These are phyloP conservation scores for Lacerta viridis DNA, from an alignment of 2,797 vertebrate species.

Conservation along the genomic window DNA sequence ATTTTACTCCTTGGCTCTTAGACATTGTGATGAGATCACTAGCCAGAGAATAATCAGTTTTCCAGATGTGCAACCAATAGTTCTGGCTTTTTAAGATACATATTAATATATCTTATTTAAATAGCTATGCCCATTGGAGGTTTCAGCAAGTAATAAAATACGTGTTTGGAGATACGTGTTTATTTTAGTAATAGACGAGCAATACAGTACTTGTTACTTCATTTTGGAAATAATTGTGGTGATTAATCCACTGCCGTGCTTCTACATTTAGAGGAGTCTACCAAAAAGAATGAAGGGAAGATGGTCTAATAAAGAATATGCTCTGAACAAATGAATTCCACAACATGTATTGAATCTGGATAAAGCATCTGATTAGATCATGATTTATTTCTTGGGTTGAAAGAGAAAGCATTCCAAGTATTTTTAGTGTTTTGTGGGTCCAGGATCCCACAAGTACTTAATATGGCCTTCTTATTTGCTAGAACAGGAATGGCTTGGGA, in stretches of 20 bases:
- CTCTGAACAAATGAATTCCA: conserved; percentile 60
- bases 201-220: conserved; percentile 28
- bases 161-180: conserved; percentile 25
- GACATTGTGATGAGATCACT: conserved; percentile 60
- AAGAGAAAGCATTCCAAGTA: conserved; percentile 68
- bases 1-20: conserved; percentile 37
- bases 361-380: conserved; percentile 63
- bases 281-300: conserved; percentile 42
- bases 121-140: conserved; percentile 41
- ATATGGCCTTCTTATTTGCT: conserved; percentile 55
- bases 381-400: conserved; percentile 72
- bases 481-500: conserved; percentile 1
- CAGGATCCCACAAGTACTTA: conserved; percentile 59
- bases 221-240: conserved; percentile 59
- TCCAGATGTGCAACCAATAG: conserved; percentile 50
- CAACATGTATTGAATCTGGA: conserved; percentile 24
- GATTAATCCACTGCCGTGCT: conserved; percentile 51
- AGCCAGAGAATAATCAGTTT: conserved; percentile 33
- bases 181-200: conserved; percentile 50
- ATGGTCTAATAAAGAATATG: conserved; percentile 64
- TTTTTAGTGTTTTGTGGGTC: conserved; percentile 59
- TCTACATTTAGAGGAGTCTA: conserved; percentile 62
- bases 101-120: conserved; percentile 20
- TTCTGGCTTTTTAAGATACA: not conserved
- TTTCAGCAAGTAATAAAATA: conserved; percentile 61